A percentile compares a stretch with the other conserved stretches of the same genome.
Evolutionary conservation across 2,888 invertebrate species (phyloP).

Genomic region (Dolichomitus sp.): DNA sequence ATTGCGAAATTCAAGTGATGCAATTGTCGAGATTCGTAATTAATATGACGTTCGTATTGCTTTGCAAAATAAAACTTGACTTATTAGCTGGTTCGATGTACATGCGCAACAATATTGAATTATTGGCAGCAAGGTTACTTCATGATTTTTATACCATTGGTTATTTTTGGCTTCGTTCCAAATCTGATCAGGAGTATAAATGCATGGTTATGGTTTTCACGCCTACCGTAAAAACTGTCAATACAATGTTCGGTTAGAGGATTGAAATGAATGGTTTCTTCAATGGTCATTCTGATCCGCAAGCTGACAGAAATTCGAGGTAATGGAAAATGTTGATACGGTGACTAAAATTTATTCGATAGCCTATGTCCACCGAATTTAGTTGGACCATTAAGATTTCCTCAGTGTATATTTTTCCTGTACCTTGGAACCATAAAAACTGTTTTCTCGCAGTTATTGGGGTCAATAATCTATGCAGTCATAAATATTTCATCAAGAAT

Average conservation of each 20-base stretch:
- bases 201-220: background rate
- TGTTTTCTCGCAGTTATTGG: background rate
- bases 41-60: conserved; percentile 4
- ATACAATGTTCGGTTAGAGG: no score
- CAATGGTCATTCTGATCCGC: no score
- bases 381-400: no score
- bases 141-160: background rate
- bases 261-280: no score
- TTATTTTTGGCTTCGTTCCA: background rate
- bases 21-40: conserved; percentile 14
- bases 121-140: background rate
- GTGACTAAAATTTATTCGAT: no score
- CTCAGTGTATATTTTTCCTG: no score
- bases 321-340: no score
- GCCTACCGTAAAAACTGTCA: background rate
- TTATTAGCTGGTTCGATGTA: background rate
- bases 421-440: no score
- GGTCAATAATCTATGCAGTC: background rate
- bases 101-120: background rate
- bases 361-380: no score
- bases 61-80: background rate
- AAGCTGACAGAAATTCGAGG: no score
- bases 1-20: conserved; percentile 1
- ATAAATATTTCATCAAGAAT: background rate
- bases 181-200: background rate